Evolutionary conservation across 2,113 vertebrate species (phyloP), one percentile per base, ranked within the genome.

Genomic region (Microtus oregoni): DNA sequence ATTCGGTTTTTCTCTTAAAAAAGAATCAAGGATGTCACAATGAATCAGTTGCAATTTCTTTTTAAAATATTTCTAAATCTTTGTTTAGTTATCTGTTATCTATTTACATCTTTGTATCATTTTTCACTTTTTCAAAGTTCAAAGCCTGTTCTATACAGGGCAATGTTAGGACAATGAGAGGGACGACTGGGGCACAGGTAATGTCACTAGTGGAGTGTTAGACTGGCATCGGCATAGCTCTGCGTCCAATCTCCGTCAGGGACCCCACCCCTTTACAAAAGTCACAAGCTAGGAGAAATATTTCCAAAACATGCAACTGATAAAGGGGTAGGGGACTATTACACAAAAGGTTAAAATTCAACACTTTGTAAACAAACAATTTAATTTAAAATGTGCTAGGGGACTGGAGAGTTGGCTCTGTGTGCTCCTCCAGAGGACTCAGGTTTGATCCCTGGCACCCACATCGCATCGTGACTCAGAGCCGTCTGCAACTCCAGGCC

Each of bases 1-100:
- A 72, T 72, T 94, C 52, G 52, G 55, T 89, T 70, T 81, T 82
- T 95, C 14, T 50, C 13, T 17, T 47, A 47, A 47, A 94, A 83
- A 19, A 63, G 63, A 79, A 78, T 14, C n/a, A 61, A 85, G 22
- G 22, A 38, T 72, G 2, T 22, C 90, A 10, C 47, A 5, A 75
- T 32, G 5, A 47, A 50, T 90, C 75, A 94, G 8, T 83, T 79
- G 24, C 61, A 7, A 90, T 70, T 81, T 90, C 38, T 90, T 17
- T 73, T 72, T 24, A 81, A 24, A 73, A 70, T 20, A 15, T 32
- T 3, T 28, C 28, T 32, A 32, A n/a, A 7, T 35, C 13, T 15
- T 61, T 52, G 28, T 81, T 73, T 89, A 95, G 30, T 52, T 76
- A 79, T 72, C 50, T 67, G 38, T 44, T 30, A 11, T n/a, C 7